Conservation (phyloP, 2,797 vertebrate genomes). For the Chanos chanos region DNA sequence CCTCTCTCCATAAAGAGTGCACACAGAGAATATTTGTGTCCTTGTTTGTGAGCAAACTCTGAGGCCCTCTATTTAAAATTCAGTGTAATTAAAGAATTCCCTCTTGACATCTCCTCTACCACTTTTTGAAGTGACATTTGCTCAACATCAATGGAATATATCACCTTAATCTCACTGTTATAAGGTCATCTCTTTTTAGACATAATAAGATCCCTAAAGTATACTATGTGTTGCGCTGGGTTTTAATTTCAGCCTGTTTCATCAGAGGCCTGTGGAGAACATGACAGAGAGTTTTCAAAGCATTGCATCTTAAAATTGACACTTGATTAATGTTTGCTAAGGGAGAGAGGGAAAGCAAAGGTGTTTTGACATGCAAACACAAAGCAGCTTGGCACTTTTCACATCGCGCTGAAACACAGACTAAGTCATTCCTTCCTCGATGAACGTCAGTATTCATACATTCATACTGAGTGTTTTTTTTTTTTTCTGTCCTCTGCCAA, state of each 20-base stretch:
- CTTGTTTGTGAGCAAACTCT: not conserved
- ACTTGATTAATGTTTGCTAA: too few species aligned
- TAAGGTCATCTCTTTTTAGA: slow-evolving; percentile 37
- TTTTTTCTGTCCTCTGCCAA: not conserved
- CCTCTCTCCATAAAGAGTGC: not conserved
- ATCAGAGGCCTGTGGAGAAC: slow-evolving; percentile 11
- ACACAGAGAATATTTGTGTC: slow-evolving; percentile 1
- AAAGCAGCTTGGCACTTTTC: too few species aligned
- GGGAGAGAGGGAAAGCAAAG: too few species aligned
- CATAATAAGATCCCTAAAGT: not conserved
- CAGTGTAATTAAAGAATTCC: not conserved
- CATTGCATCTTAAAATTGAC: too few species aligned
- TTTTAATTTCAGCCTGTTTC: slow-evolving; percentile 37
- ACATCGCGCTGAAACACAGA: too few species aligned
- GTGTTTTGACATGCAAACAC: too few species aligned
- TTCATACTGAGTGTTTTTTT: not conserved
- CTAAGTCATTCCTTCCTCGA: too few species aligned
- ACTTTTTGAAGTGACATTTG: slow-evolving; percentile 60
- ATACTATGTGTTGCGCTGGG: slow-evolving; percentile 16
- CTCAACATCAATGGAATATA: slow-evolving; percentile 48
- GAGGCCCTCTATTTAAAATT: slow-evolving; percentile 1
- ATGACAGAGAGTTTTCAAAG: not conserved
- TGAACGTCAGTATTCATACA: not conserved
- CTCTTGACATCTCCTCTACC: slow-evolving; percentile 36
- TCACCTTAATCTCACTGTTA: slow-evolving; percentile 50